A percentile compares a stretch with the other conserved stretches of the same genome.
phyloP scores from a whole-genome alignment of 2,797 vertebrate genomes.

The Eidolon dupreanum region DNA sequence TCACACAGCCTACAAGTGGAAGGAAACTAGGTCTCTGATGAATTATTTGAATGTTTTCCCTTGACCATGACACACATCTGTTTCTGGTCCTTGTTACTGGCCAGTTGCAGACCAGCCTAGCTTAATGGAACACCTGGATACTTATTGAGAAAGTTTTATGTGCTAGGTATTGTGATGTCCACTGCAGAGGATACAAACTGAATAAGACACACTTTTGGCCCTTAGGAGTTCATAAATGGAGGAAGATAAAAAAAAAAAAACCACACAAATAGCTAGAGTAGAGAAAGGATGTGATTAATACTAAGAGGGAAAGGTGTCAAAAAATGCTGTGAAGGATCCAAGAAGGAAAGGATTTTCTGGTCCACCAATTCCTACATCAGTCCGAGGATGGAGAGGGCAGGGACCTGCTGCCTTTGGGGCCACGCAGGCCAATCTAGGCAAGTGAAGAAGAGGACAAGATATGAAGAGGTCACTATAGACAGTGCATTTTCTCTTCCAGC shows the following conservation, averaged over 20 bases:
- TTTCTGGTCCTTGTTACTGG: not conserved
- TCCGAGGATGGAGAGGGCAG: not conserved
- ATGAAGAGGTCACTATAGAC: not conserved
- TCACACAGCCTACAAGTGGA: not conserved
- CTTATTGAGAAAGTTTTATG: not conserved
- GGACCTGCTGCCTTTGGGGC: not conserved
- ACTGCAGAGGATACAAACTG: not conserved
- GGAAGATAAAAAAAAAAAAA: not conserved
- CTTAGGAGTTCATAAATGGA: not conserved
- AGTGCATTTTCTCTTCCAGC: not conserved
- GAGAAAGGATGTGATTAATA: too few relatives aligned
- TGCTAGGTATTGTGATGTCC: not conserved
- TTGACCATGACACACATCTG: not conserved
- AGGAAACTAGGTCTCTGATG: not conserved
- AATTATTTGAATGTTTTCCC: not conserved
- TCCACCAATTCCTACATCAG: not conserved
- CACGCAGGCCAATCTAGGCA: not conserved
- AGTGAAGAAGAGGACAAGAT: not conserved
- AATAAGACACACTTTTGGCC: not conserved
- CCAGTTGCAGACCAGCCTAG: not conserved
- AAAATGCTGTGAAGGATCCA: not conserved
- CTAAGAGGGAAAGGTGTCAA: not conserved
- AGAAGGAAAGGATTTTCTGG: not conserved
- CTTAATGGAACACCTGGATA: not conserved
- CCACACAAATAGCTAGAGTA: not conserved